Percentiles rank a stretch among this genome's conserved stretches.
These are phyloP conservation scores for Lota lota DNA, from an alignment of 2,113 vertebrate species.

Conservation along the genomic window DNA sequence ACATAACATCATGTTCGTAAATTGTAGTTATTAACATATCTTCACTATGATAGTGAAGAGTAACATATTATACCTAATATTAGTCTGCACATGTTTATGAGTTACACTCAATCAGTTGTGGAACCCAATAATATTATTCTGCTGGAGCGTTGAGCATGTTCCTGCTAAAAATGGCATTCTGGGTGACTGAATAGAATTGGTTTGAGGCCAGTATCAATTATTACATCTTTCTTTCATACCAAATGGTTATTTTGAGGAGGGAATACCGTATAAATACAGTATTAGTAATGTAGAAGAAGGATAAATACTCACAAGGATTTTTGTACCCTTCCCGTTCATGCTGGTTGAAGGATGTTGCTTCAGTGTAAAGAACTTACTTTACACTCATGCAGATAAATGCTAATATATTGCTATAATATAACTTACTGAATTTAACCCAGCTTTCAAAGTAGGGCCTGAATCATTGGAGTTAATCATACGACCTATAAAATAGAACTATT, in stretches of 20 bases:
- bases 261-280: conserved; percentile 24
- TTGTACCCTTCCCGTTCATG: background rate
- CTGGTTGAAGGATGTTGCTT: too few relatives aligned
- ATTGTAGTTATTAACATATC: background rate
- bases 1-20: too few relatives aligned
- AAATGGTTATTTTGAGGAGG: conserved; percentile 48
- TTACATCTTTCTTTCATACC: conserved; percentile 39
- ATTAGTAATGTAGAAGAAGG: background rate
- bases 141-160: conserved; percentile 57
- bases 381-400: too few relatives aligned
- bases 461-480: too few relatives aligned
- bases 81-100: too few relatives aligned
- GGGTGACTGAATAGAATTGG: conserved; percentile 62
- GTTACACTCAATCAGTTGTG: conserved; percentile 24
- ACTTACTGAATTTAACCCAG: background rate
- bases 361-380: too few relatives aligned
- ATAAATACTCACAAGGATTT: conserved; percentile 7
- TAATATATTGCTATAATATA: too few relatives aligned
- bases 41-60: too few relatives aligned
- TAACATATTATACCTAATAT: too few relatives aligned
- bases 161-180: conserved; percentile 69
- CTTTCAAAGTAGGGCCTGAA: background rate
- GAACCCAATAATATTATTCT: conserved; percentile 54
- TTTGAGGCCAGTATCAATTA: conserved; percentile 66
- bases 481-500: too few relatives aligned